Base-by-base conservation (phyloP, 1,140 invertebrate genomes). In the Plodia interpunctella region DNA sequence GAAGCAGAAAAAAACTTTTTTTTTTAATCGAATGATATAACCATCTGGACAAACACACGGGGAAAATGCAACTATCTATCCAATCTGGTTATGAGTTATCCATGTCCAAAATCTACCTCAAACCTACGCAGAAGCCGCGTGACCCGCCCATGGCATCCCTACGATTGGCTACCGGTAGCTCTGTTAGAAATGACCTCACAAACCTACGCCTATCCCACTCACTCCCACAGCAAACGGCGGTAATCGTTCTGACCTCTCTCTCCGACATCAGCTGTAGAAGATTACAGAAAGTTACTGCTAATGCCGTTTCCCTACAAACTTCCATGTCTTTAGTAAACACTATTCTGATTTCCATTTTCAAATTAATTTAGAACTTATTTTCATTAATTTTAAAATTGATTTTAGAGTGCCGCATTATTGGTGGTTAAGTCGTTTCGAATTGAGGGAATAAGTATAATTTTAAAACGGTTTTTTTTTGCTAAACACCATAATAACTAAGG, bases 251-350 rank as follows among this genome's bases (percentile, higher is more conserved):
- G 19, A 5, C 51, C 51, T 53, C 51, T 53, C 51, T 11, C 10
- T 53, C 51, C 9, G 13, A 15, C 51, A 21, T 25, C 21, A 53
- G 51, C 19, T 53, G 51, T 53, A 53, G 17, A 20, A 25, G 20
- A 53, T 53, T 53, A 53, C 20, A 53, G 51, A 53, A 53, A n/a
- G 19, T 21, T 53, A 53, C 51, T 53, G 51, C 25, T 53, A 53
- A 53, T 53, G 13, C 51, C 19, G 13, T 25, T 53, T 53, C 25
- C 21, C 19, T 53, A 53, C 19, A 6, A n/a, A 53, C 20, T 53
- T n/a, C 17, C 11, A 25, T 25, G 25, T 25, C 10, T 25, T 21
- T 53, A 25, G 28, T 25, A 25, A 25, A 10, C 3, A 53, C 13
- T 3, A 25, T 25, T 25, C 5, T 6, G 25, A 20, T n/a, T 25